A percentile compares a stretch with the other conserved stretches of the same genome.
These are phyloP conservation scores for Parus major DNA, from an alignment of 2,113 vertebrate genomes.

Conservation along the genomic window DNA sequence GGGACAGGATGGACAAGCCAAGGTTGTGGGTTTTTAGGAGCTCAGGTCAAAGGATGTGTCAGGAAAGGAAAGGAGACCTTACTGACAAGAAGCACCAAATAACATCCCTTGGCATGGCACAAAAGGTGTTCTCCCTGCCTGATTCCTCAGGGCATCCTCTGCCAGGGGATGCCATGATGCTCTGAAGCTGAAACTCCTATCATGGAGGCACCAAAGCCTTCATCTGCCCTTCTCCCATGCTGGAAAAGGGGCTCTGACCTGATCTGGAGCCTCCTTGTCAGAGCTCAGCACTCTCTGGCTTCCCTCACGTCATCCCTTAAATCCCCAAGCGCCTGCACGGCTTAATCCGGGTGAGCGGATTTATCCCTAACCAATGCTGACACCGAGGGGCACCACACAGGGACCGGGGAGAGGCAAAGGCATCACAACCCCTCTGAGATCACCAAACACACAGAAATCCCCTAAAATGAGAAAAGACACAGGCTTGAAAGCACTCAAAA, in stretches of 20 bases:
- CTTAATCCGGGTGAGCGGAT: constrained; percentile 12
- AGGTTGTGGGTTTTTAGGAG: neutral
- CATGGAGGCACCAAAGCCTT: neutral
- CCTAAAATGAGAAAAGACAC: neutral
- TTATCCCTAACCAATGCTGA: neutral
- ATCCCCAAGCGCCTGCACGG: neutral
- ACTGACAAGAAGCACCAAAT: neutral
- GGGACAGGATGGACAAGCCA: rapidly evolving
- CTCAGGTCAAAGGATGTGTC: neutral
- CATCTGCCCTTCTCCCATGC: rapidly evolving
- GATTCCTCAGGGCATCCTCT: neutral
- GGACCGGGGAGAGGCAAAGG: rapidly evolving
- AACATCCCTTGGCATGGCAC: neutral
- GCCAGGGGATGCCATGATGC: neutral
- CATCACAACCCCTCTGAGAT: rapidly evolving
- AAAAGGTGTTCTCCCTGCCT: neutral
- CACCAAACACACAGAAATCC: neutral
- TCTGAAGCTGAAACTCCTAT: neutral
- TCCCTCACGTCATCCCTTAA: constrained; percentile 25
- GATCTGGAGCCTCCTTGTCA: neutral
- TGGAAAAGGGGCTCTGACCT: neutral
- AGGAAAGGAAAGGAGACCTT: neutral
- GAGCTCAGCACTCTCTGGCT: neutral
- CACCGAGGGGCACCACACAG: neutral
- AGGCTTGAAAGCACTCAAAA: neutral